These are phyloP conservation scores for Gymnorhina tibicen DNA, from an alignment of 2,113 vertebrate species.

Conservation along the genomic window DNA sequence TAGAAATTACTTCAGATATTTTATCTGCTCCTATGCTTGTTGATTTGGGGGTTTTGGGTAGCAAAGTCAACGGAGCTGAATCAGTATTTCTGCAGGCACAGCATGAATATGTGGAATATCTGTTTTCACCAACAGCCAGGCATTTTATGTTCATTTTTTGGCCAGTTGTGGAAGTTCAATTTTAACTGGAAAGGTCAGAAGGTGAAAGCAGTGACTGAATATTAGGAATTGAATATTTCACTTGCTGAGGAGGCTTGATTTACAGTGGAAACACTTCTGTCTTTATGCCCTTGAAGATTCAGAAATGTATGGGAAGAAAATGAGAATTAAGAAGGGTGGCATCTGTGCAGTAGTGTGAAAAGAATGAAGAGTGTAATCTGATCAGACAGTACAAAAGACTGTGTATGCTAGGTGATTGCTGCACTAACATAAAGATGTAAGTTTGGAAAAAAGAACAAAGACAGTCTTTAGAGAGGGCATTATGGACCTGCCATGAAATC, in stretches of 20 bases:
- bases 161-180: not conserved
- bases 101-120: not conserved
- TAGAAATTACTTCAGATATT: not conserved
- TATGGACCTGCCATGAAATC: not conserved
- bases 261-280: not conserved
- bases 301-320: not conserved
- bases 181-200: not conserved
- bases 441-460: not conserved
- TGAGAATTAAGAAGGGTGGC: not conserved
- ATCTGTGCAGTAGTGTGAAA: not conserved
- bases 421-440: not conserved
- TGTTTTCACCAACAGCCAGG: not conserved
- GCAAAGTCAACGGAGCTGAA: not conserved
- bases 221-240: not conserved
- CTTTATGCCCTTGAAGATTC: not conserved
- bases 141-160: not conserved
- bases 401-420: not conserved
- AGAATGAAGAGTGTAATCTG: not conserved
- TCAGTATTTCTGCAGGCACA: not conserved
- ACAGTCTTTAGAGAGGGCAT: not conserved
- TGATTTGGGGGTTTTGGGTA: not conserved
- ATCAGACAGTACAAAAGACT: not conserved
- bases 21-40: not conserved
- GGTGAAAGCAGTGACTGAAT: not conserved
- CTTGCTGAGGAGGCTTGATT: not conserved